These are phyloP conservation scores for Anguilla obscura DNA, from an alignment of 2,797 vertebrate species.

Conservation along the genomic window DNA sequence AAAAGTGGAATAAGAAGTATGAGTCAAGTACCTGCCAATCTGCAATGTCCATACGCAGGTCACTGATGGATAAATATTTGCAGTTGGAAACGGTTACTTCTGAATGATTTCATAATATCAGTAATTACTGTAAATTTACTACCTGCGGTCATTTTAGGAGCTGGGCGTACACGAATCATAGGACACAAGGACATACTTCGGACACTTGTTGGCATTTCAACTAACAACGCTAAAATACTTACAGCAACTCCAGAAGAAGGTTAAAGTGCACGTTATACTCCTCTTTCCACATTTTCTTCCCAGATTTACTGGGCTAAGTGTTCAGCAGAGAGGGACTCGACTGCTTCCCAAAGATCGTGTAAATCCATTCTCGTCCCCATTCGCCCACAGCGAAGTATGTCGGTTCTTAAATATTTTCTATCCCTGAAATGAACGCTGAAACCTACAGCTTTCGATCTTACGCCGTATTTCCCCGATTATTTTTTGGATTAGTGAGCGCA, in stretches of 20 bases:
- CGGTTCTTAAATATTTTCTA: conserved; percentile 2
- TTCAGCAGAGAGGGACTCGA: conserved; percentile 44
- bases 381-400: conserved; percentile 21
- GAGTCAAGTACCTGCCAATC: background rate
- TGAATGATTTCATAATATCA: too few relatives aligned
- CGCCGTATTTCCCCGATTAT: too few relatives aligned
- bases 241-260: conserved; percentile 76
- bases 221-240: conserved; percentile 51
- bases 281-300: conserved; percentile 72
- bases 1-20: background rate
- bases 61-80: background rate
- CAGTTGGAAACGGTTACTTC: background rate
- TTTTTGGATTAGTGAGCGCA: background rate
- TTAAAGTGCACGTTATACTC: conserved; percentile 79
- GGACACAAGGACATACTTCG: background rate
- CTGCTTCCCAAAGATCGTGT: conserved; percentile 52
- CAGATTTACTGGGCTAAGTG: conserved; percentile 34
- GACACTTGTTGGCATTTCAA: background rate
- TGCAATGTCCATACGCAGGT: background rate
- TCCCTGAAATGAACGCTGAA: conserved; percentile 10
- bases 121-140: background rate
- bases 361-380: conserved; percentile 40
- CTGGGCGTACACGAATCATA: background rate
- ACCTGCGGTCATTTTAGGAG: background rate
- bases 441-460: background rate